Evolutionary conservation across 92 coral and sea anemone species (phyloP).

Genomic region (Epizoanthus rinbou): DNA sequence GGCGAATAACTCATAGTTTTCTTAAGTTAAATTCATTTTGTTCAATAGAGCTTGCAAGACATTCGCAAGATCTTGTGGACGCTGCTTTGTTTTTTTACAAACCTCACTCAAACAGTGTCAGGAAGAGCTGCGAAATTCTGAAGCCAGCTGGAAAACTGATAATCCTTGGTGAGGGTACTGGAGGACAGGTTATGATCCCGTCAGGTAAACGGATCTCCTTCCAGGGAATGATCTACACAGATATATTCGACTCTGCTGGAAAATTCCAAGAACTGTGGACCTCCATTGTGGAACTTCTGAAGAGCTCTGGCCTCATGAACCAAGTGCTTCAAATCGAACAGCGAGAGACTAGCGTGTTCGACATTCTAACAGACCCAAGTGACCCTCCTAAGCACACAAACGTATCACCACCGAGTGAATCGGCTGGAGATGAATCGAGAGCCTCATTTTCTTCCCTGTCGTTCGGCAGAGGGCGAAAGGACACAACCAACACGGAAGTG

Average conservation of each 20-base stretch:
- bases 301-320: constrained; percentile 40
- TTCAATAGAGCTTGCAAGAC: not conserved
- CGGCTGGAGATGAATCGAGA: not conserved
- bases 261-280: constrained; percentile 46
- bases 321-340: constrained; percentile 46
- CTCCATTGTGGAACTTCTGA: constrained; percentile 37
- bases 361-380: constrained; percentile 15
- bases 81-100: constrained; percentile 55
- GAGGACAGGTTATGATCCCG: constrained; percentile 39
- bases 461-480: not conserved
- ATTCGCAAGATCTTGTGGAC: not conserved
- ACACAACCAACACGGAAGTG: constrained; percentile 3
- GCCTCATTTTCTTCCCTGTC: constrained; percentile 35
- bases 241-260: constrained; percentile 38
- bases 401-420: not conserved
- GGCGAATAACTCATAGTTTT: no score
- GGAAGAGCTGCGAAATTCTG: constrained; percentile 44
- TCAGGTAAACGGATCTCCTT: constrained; percentile 45
- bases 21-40: not conserved
- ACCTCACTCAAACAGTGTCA: constrained; percentile 41
- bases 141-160: constrained; percentile 58
- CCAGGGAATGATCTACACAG: constrained; percentile 44
- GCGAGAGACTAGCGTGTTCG: constrained; percentile 38
- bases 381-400: constrained; percentile 5
- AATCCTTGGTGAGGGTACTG: constrained; percentile 37